Evolutionary conservation across 1,140 invertebrate genomes (phyloP), one percentile per base, ranked within the genome.

Genomic region (Sycophaga agraensis): DNA sequence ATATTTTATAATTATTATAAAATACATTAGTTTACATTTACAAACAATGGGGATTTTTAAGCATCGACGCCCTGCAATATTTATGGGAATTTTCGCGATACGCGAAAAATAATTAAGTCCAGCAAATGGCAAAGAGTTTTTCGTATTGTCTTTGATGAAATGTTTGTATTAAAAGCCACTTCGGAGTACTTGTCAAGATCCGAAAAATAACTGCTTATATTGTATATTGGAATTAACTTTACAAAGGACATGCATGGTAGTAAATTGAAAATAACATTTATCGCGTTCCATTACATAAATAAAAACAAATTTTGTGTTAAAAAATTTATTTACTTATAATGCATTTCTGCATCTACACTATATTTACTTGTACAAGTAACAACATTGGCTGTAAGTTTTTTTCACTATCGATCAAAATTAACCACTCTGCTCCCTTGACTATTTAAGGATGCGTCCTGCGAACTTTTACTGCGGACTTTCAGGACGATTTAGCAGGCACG

Each of bases 11-110:
- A 68, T 64, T 66, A 73, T 76, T 77, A 78, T 76, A 77, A 77
- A 78, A 78, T 76, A 78, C 76, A 77, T 76, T 75, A 76, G 74
- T 76, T 76, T 76, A 77, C 74, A 75, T 76, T 76, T 77, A 77
- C 73, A 75, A 77, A 77, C 70, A 77, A 77, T 69, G 70, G 73
- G 71, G 68, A 77, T 75, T 63, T 63, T 61, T 70, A 75, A 76
- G 68, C 68, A 70, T 70, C 75, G 74, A 74, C 76, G 73, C 68
- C 72, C 72, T 68, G 69, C 66, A 65, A 65, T 21, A 48, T 49
- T 54, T 59, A 63, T 56, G 64, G 62, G 57, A 68, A 67, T 58
- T 56, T 51, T 35, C 46, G 48, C 54, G 53, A 45, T 63, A 45
- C 39, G 61, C 54, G 24, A 43, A 58, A 51, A 51, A 53, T 22